phyloP scores from a whole-genome alignment of 1,140 invertebrate genomes.

The Neodiprion pinetum region DNA sequence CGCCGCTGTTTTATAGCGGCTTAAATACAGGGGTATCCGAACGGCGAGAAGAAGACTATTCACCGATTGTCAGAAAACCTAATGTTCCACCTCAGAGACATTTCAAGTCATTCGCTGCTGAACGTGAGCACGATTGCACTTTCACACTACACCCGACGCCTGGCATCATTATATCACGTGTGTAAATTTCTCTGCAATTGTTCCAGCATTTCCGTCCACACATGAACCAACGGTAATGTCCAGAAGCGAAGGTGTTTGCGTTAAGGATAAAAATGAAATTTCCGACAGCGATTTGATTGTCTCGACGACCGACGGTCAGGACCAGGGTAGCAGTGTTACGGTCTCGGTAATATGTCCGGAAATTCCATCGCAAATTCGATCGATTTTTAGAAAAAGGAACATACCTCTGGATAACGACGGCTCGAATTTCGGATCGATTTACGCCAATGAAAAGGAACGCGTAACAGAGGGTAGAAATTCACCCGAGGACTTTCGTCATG shows the following conservation, averaged over 20 bases:
- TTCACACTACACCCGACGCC: not conserved
- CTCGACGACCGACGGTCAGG: conserved; percentile 30
- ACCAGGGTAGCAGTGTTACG: conserved; percentile 32
- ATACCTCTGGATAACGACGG: not conserved
- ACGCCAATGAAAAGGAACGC: not conserved
- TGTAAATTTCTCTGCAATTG: not conserved
- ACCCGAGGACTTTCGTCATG: too few species aligned
- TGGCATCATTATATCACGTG: too few species aligned
- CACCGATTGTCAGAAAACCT: not conserved
- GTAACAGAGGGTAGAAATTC: too few species aligned
- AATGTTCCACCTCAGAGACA: not conserved
- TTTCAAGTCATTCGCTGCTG: not conserved
- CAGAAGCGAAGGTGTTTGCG: too few species aligned
- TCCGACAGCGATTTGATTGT: conserved; percentile 19
- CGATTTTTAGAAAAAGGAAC: not conserved
- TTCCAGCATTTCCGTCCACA: not conserved
- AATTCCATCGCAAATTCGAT: not conserved
- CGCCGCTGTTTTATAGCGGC: not conserved
- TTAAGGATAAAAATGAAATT: not conserved
- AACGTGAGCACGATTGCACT: not conserved
- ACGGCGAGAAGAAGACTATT: not conserved
- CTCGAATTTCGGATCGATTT: not conserved
- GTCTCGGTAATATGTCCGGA: conserved; percentile 38
- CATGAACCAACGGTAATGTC: too few species aligned
- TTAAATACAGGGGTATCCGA: not conserved